Evolutionary conservation across 1,140 invertebrate species (phyloP).

Genomic region (Heliconius congener): DNA sequence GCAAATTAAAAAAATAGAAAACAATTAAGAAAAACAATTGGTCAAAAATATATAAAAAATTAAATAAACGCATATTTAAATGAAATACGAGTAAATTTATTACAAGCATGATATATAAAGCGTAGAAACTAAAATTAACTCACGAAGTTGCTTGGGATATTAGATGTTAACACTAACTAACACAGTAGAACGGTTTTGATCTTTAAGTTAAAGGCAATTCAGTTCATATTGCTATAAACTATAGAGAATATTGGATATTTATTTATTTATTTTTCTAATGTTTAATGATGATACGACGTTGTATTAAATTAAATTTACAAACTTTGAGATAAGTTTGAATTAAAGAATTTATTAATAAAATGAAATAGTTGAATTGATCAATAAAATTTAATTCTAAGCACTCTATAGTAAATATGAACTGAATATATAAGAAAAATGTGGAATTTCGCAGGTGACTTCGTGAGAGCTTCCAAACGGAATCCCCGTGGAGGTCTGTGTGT

Average conservation of each 20-base stretch:
- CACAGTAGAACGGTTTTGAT: constrained; percentile 51
- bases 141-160: constrained; percentile 74
- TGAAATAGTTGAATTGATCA: too few relatives aligned
- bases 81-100: constrained; percentile 33
- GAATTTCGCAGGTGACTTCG: constrained; percentile 80
- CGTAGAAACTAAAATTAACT: constrained; percentile 60
- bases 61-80: constrained; percentile 9
- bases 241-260: neutral
- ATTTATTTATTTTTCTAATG: neutral
- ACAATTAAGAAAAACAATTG: neutral
- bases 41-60: neutral
- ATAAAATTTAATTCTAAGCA: neutral
- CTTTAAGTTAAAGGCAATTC: constrained; percentile 32
- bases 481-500: constrained; percentile 73
- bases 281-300: too few relatives aligned
- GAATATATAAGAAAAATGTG: constrained; percentile 51
- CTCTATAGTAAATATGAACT: constrained; percentile 31
- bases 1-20: neutral
- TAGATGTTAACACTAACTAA: constrained; percentile 65
- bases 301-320: too few relatives aligned
- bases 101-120: constrained; percentile 55
- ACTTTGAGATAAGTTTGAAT: neutral
- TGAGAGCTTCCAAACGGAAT: constrained; percentile 72
- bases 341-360: neutral
- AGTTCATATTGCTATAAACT: constrained; percentile 13